These are phyloP conservation scores for Rallus limicola DNA, from an alignment of 2,113 vertebrate genomes.

Conservation along the genomic window DNA sequence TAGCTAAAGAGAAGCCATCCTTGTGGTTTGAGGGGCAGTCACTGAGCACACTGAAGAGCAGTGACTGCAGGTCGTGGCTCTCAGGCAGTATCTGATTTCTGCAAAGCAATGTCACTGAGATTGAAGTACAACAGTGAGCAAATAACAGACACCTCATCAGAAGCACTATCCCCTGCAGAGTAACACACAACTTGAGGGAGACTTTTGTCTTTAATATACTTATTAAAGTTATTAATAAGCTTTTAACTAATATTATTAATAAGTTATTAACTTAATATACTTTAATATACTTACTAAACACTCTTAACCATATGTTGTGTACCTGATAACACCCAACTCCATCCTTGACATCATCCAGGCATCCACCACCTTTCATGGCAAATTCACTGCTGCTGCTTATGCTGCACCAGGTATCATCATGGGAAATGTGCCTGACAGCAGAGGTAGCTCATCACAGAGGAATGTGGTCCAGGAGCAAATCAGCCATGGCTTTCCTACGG, in stretches of 20 bases:
- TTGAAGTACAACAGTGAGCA: accelerated
- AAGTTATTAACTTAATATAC: too few species aligned
- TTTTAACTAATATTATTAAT: too few species aligned
- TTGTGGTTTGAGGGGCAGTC: neutral
- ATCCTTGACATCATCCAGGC: neutral
- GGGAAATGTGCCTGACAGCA: neutral
- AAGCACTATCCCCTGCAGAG: neutral
- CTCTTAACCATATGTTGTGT: accelerated
- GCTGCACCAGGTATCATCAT: accelerated
- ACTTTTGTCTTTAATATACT: neutral
- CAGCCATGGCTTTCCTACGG: neutral
- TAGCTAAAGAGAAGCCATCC: neutral
- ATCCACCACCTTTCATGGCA: accelerated
- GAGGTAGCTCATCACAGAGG: neutral
- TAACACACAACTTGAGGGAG: neutral
- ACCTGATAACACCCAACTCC: accelerated
- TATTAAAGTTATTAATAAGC: too few species aligned
- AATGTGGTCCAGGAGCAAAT: neutral
- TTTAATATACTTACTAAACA: neutral
- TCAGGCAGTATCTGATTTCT: neutral
- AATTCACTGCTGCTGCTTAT: neutral
- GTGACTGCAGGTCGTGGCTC: neutral
- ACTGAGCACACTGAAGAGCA: neutral
- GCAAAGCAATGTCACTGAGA: neutral
- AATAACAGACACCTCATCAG: neutral